Percentiles rank a stretch among this genome's conserved stretches.
These are phyloP conservation scores for Chitala chitala DNA, from an alignment of 2,113 vertebrate genomes.

Conservation along the genomic window DNA sequence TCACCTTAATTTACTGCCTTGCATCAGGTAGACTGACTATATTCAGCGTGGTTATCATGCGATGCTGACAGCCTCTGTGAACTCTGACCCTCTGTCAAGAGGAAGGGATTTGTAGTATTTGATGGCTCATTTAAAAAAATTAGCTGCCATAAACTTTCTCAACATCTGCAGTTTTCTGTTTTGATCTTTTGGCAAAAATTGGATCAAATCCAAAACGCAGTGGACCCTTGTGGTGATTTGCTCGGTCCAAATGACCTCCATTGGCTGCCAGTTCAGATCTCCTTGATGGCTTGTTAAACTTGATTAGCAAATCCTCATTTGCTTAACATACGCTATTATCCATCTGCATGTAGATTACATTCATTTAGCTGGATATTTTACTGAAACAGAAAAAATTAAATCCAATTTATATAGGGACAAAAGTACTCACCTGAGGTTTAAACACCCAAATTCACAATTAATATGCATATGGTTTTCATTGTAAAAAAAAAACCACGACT, in stretches of 20 bases:
- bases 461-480: too few species aligned
- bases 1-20: too few species aligned
- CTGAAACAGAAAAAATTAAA: not conserved
- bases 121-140: too few species aligned
- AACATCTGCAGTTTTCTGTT: not conserved
- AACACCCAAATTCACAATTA: not conserved
- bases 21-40: too few species aligned
- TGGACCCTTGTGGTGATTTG: not conserved
- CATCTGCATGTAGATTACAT: not conserved
- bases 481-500: too few species aligned
- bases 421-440: constrained; percentile 11
- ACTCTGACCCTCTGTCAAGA: too few species aligned
- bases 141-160: too few species aligned
- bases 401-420: not conserved
- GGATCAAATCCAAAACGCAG: not conserved
- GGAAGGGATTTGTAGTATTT: too few species aligned
- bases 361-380: constrained; percentile 1
- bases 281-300: constrained; percentile 8
- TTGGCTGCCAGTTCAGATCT: not conserved
- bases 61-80: too few species aligned
- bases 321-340: not conserved
- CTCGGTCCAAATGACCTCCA: not conserved
- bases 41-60: too few species aligned
- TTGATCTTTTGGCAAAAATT: not conserved
- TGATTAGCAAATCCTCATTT: not conserved